These are phyloP conservation scores for Miichthys miiuy DNA, from an alignment of 2,797 vertebrate species.

Conservation along the genomic window DNA sequence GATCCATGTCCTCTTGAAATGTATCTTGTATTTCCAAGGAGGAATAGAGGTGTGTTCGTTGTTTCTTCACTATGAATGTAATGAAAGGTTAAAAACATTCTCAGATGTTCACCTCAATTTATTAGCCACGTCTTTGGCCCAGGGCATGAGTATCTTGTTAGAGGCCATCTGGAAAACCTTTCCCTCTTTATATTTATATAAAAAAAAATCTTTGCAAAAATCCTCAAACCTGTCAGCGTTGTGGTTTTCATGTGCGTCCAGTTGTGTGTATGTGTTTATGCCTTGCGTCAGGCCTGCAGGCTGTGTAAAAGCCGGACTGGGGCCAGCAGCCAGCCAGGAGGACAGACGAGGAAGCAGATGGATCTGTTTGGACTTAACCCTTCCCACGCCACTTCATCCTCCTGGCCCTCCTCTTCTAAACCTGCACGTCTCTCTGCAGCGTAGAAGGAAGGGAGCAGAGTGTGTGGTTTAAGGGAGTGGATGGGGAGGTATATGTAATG, in stretches of 20 bases:
- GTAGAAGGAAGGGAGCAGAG: conserved; percentile 32
- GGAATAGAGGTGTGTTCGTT: not conserved
- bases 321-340: conserved; percentile 77
- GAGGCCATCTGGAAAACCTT: conserved; percentile 52
- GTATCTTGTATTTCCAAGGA: not conserved
- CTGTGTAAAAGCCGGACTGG: conserved; percentile 61
- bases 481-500: conserved; percentile 15
- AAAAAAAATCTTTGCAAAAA: conserved; percentile 15
- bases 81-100: conserved; percentile 28
- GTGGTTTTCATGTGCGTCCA: conserved; percentile 48
- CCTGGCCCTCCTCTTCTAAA: conserved; percentile 61
- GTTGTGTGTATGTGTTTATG: conserved; percentile 60
- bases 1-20: not conserved
- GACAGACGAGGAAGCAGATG: conserved; percentile 85
- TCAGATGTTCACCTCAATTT: conserved; percentile 41
- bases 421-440: conserved; percentile 52
- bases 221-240: conserved; percentile 33
- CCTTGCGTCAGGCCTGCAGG: conserved; percentile 63
- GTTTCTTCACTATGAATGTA: conserved; percentile 13
- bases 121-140: conserved; percentile 48
- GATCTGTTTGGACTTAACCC: conserved; percentile 84
- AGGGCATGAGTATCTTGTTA: conserved; percentile 19
- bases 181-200: conserved; percentile 5
- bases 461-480: conserved; percentile 10
- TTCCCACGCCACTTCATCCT: conserved; percentile 81